Base-by-base conservation (phyloP, 2,113 vertebrate species). In the Prionailurus bengalensis region DNA sequence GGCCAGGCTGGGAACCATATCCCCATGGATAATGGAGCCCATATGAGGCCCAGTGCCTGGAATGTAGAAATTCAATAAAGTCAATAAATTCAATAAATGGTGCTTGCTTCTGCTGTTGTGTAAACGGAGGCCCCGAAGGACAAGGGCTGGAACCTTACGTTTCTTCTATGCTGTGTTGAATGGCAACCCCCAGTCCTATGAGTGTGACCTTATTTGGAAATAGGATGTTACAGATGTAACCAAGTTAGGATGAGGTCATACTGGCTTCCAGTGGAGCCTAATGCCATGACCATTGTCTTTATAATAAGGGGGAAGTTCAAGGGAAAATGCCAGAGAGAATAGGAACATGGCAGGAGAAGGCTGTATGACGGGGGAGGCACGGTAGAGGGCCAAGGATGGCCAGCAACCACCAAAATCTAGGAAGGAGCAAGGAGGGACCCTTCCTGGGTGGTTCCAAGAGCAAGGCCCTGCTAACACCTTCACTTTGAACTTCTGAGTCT, bases 321-420 rank as follows among this genome's bases (percentile, higher is more conserved):
- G 11, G n/a, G 19, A 48, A 25, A 89, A 39, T 7, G 10, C 9
- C 9, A 42, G 33, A 63, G 48, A 70, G 61, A 74, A 33, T 3
- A 81, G 9, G n/a, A 42, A 7, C 55, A 65, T 16, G 7, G 11
- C 3, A 55, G 39, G 15, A 94, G 6, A 31, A 27, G 3, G 25
- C 11, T 10, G 2, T 2, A 45, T 11, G 4, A 51, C 25, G 1
- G 3, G 1, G 7, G 2, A 70, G 33, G 45, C n/a, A 36, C 8
- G 27, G 10, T 0, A 29, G n/a, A 13, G 29, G 3, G 21, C 39
- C 81, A 63, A 33, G 4, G 10, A 45, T 29, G 12, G 9, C 63
- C 17, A n/a, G 51, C 31, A 66, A 58, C 55, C 55, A 19, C 55
- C 17, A 6, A 36, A 4, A 61, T 48, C 21, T 29, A 27, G n/a